Base-by-base conservation (phyloP, 2,113 vertebrate genomes). In the Pollimyrus isidori region DNA sequence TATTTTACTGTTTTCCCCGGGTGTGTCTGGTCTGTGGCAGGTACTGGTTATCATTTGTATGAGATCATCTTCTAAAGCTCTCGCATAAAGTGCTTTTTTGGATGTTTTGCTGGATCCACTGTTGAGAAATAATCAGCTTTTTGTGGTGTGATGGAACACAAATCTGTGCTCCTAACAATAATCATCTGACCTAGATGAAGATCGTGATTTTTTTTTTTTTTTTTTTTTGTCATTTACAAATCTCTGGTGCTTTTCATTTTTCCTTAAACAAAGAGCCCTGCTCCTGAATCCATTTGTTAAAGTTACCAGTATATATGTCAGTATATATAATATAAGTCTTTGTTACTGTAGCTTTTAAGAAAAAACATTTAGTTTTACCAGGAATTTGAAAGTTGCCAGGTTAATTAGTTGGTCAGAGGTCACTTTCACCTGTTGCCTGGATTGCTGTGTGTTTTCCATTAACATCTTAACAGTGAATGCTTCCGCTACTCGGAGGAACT, bases 341-440 rank as follows among this genome's bases (percentile, higher is more conserved):
- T 0, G 5, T 42, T 7, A 39, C 73, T 80, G 73, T 17, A 80
- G 73, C 35, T 17, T 39, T 80, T 7, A 88, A 11, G 89, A 92
- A 91, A 90, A 85, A 84, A 88, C 86, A 83, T 90, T 84, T 46
- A 46, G 82, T 89, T 89, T 92, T 88, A 84, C 30, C 86, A 7
- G 88, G 90, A 89, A 89, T 91, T 89, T 87, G 58, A 48, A 26
- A 11, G 52, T 56, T 0, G 35, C 89, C 39, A 9, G 26, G 73
- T 65, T 87, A 73, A 21, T 48, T 88, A 62, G 89, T 62, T 46
- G 80, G 26, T 88, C 85, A 90, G 87, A 89, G 89, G 50, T 87
- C 89, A 9, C 42, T 53, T 46, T 15, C 89, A 88, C 76, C 50
- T 88, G 87, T 65, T 30, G 69, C 52, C 80, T 73, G 87, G 26